Evolutionary conservation across 1,140 invertebrate genomes (phyloP), one percentile per base, ranked within the genome.

Genomic region (Bombus consobrinus): DNA sequence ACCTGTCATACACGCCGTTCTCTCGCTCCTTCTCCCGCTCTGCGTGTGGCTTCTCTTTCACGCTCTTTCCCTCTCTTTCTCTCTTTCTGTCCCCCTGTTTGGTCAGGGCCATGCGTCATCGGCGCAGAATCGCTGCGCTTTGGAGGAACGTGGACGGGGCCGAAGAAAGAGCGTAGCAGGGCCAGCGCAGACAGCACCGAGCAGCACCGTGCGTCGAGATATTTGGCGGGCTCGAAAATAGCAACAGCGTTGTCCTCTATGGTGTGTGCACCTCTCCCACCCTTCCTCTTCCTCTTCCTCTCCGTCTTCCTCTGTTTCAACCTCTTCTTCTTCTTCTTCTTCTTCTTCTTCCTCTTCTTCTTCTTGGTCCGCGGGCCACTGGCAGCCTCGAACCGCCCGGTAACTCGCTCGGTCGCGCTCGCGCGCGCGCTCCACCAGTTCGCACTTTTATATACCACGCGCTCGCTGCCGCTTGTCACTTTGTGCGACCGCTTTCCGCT

Each of bases 141-240:
- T 57, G 77, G 73, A 76, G 73, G 81, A 69, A 68, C 74, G 59
- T 73, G 81, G 73, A 77, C 64, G 73, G 10, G 43, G 62, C 71
- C 77, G 83, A 92, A 82, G 83, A 85, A 69, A 89, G 81, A 90
- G 59, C 81, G 53, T 71, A 62, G 86, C 82, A 78, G 76, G 80
- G 53, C 77, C 68, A 68, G 64, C 53, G 68, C 69, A 80, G 76
- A 64, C 78, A 85, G 41, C 69, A 73, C 28, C 77, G 76, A 41
- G 28, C 57, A 57, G 73, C 59, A 80, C 73, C 68, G 78, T 59
- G 77, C 43, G 32, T 59, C 62, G 64, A 91, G 88, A 91, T 91
- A 91, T 91, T 91, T 88, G 88, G 86, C 88, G 89, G 83, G 79
- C 90, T 91, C 90, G 73, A 91, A 91, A 91, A 91, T 91, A 91